Evolutionary conservation across 2,113 vertebrate species (phyloP).

Genomic region (Pterocles gutturalis): DNA sequence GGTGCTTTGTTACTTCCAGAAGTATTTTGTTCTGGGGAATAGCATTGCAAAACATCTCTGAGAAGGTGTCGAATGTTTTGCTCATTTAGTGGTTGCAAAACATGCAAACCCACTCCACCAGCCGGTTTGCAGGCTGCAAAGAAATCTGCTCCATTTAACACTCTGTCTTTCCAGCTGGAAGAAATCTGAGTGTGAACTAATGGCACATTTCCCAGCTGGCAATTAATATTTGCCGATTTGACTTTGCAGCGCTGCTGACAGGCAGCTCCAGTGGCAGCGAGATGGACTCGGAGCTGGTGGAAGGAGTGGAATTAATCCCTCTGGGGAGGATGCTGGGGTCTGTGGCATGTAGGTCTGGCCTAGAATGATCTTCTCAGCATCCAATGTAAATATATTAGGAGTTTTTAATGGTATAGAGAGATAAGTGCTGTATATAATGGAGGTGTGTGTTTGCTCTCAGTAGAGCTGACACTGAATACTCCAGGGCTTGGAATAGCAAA

Average conservation of each 20-base stretch:
- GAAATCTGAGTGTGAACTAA: background rate
- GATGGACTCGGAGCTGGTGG: background rate
- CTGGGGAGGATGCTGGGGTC: background rate
- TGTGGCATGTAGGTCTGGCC: background rate
- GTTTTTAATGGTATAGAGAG: background rate
- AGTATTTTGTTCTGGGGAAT: background rate
- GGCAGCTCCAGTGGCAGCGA: background rate
- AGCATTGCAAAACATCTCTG: background rate
- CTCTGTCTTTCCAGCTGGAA: slow-evolving; percentile 14
- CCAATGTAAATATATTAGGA: background rate
- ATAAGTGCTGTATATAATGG: background rate
- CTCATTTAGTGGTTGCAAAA: background rate
- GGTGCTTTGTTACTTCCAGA: background rate
- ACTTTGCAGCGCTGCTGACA: background rate
- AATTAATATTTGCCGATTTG: slow-evolving; percentile 30
- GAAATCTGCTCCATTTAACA: slow-evolving; percentile 22
- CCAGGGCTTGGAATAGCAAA: background rate
- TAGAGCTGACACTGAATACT: background rate
- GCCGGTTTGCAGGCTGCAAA: background rate
- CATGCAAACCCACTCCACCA: background rate
- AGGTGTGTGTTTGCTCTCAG: background rate
- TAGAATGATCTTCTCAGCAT: background rate
- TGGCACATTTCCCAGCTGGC: slow-evolving; percentile 39
- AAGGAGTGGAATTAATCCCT: background rate
- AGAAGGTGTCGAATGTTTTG: background rate